Evolutionary conservation across 2,113 vertebrate species (phyloP), one percentile per base, ranked within the genome.

Genomic region (Rhinolophus ferrumequinum): DNA sequence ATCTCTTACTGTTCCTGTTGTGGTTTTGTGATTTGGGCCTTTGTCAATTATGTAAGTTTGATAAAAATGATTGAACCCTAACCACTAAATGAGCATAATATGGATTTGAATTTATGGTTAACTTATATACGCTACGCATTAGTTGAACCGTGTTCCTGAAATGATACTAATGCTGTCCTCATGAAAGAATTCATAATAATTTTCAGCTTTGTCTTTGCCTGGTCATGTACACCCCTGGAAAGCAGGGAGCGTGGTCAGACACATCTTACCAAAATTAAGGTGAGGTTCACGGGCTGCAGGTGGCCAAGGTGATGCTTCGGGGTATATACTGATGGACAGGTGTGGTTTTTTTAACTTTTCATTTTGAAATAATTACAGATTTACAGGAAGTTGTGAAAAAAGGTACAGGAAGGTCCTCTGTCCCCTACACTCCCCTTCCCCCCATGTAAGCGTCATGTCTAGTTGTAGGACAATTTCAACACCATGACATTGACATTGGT

Each of bases 291-390:
- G 35, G 44, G 21, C 12, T 72, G 24, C 28, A 60, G n/a, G 8
- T 76, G 28, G 52, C 66, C 81, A 69, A 96, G 14, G 54, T 52
- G 5, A 33, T n/a, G 10, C 26, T 79, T 82, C 21, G 93, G 35
- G 1, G 75, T 83, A 60, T 1, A 70, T 15, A 76, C 3, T 33
- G 28, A 64, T 38, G n/a, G 21, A 41, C 47, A 72, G 19, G 1
- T 21, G 54, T 67, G 24, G 26, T n/a, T 54, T 22, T 44, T 6
- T 82, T 54, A 28, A 19, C 15, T 88, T 93, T 72, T 88, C 4
- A 81, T 50, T 95, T 95, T 81, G 33, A 93, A 91, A 35, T 80
- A 75, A 76, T 33, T 85, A 80, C 21, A 67, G 58, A 58, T 72
- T 54, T 44, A 64, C 18, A 52, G 33, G 18, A 88, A 70, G 28